Base-by-base conservation (phyloP, 1,140 invertebrate species). In the Kradibia gibbosae region DNA sequence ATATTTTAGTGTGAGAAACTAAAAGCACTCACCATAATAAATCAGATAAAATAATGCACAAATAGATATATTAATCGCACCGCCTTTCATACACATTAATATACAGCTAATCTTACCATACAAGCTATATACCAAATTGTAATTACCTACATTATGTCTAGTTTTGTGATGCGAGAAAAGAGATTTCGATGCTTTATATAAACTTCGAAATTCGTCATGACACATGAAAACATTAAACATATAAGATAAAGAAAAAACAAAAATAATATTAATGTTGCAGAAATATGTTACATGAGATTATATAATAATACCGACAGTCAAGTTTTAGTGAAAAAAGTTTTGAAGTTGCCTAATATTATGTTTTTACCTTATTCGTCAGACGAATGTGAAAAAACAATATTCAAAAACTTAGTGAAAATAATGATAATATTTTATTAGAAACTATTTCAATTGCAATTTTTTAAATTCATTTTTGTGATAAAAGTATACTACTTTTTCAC, bases 281-380 rank as follows among this genome's bases (percentile, higher is more conserved):
- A 60, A 48, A 17, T 67, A 15, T 39, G 31, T 74, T n/a, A 55
- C 28, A 36, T 81, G 28, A 82, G 75, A 81, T 83, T 85, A 39
- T 82, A 60, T 85, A 83, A 60, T 85, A 83, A 80, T 85, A 83
- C 81, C 83, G 70, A 76, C 53, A 48, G 48, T 25, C 53, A 57
- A 22, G 70, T 39, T 70, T 70, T 55, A 74, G 20, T 53, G n/a
- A 57, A 11, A 22, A 67, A 55, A 17, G 20, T 13, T 39, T 0
- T 25, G 15, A 28, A 71, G 25, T 42, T 57, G 8, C 20, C 3
- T 75, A 25, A 75, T 39, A 57, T 20, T 71, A 53, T 55, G n/a
- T 70, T 31, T 0, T 53, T 39, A n/a, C 22, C 31, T 28, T 53
- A 25, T 39, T 17, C n/a, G n/a, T n/a, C n/a, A n/a, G n/a, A n/a